Conservation (phyloP, 2,888 invertebrate species). For the Epinotia nisella region DNA sequence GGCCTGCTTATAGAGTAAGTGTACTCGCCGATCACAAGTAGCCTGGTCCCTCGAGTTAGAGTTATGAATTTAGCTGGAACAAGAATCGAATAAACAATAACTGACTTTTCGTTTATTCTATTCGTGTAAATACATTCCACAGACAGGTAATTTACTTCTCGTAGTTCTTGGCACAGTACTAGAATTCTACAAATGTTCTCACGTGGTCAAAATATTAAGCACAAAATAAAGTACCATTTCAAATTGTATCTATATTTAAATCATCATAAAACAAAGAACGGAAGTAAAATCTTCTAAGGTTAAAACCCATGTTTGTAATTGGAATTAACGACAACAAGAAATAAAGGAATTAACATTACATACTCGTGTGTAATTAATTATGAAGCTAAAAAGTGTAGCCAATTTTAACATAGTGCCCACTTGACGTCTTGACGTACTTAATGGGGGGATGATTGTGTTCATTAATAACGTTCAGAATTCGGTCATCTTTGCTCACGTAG, state of each 20-base stretch:
- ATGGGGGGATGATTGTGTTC: slow-evolving; percentile 28
- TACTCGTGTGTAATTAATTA: neutral
- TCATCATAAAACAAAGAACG: neutral
- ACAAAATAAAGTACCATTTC: too few species aligned
- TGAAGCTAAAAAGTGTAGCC: neutral
- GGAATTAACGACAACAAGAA: neutral
- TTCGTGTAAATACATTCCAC: neutral
- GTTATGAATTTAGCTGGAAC: slow-evolving; percentile 16
- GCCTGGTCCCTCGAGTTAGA: slow-evolving; percentile 2
- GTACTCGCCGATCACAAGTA: slow-evolving; percentile 10
- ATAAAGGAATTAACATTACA: neutral
- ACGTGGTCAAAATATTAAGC: neutral
- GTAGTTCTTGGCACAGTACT: neutral
- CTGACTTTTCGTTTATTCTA: neutral
- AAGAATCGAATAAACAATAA: neutral
- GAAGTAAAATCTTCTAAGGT: neutral
- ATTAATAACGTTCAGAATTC: neutral
- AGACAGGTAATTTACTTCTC: neutral
- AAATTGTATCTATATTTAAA: too few species aligned
- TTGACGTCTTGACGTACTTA: slow-evolving; percentile 3
- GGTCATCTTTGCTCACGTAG: slow-evolving; percentile 9
- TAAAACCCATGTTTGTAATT: neutral
- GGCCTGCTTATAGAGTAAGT: slow-evolving; percentile 13
- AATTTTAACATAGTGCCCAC: slow-evolving; percentile 11
- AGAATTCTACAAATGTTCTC: neutral